Percentiles rank a stretch among this genome's conserved stretches.
Conservation (phyloP, 2,113 vertebrate species). For the Probosciger aterrimus region DNA sequence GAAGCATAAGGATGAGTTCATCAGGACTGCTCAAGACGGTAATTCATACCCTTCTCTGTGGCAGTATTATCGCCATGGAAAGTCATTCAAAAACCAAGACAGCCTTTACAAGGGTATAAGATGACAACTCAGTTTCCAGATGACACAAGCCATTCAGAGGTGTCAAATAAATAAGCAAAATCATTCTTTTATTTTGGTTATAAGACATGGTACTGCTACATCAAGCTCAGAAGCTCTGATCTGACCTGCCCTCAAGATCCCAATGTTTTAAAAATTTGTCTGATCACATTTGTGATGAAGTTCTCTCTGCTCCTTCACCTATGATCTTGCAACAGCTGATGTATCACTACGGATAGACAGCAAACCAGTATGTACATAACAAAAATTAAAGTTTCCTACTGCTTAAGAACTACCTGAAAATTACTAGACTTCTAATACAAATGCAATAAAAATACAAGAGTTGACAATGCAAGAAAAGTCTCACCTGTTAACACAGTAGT, state of each 20-base stretch:
- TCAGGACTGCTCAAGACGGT: background rate
- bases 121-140: background rate
- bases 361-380: background rate
- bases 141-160: background rate
- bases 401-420: background rate
- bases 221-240: background rate
- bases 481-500: slow-evolving; percentile 69
- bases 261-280: background rate
- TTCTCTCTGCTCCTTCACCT: background rate
- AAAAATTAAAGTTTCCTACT: background rate
- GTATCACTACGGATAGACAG: background rate
- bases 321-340: background rate
- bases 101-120: background rate
- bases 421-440: background rate
- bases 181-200: background rate
- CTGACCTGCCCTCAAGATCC: background rate
- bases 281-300: background rate
- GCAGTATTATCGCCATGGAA: background rate
- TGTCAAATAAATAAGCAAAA: background rate
- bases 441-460: background rate
- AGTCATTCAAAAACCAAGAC: background rate
- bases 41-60: background rate
- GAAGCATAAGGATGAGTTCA: background rate
- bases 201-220: background rate
- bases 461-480: background rate